phyloP scores from a whole-genome alignment of 2,888 invertebrate species.

The Drosophila ezoana region DNA sequence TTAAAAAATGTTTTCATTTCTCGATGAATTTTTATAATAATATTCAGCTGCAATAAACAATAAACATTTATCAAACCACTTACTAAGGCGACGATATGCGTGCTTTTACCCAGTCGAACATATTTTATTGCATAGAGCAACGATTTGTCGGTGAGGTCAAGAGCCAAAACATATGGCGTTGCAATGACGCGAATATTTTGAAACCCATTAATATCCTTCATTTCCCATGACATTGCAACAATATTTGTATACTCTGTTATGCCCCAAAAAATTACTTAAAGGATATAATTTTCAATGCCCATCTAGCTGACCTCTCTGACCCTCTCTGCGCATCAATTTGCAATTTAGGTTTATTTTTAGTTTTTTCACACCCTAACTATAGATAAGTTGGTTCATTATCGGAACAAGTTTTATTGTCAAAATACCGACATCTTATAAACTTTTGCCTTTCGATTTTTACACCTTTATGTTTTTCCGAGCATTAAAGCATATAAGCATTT shows the following conservation, averaged over 20 bases:
- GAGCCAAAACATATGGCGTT: slow-evolving; percentile 19
- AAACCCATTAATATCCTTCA: slow-evolving; percentile 84
- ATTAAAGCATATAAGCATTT: too few species aligned
- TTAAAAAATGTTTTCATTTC: slow-evolving; percentile 9
- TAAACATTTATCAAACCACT: slow-evolving; percentile 21
- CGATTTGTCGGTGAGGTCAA: slow-evolving; percentile 61
- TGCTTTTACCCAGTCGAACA: slow-evolving; percentile 1
- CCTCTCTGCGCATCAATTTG: too few species aligned
- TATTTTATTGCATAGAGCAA: slow-evolving; percentile 31
- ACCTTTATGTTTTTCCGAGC: too few species aligned
- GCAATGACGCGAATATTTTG: slow-evolving; percentile 75
- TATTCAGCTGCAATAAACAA: slow-evolving; percentile 65
- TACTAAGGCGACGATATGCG: slow-evolving; percentile 1
- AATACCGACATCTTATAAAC: slow-evolving; percentile 34
- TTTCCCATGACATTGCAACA: slow-evolving; percentile 80
- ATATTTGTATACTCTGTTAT: slow-evolving; percentile 26
- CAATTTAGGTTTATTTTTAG: too few species aligned
- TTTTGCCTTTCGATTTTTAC: slow-evolving; percentile 19
- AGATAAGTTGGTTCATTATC: too few species aligned
- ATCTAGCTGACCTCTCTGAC: too few species aligned
- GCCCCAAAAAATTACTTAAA: too few species aligned
- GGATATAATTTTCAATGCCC: too few species aligned
- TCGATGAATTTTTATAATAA: slow-evolving; percentile 50
- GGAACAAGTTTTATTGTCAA: slow-evolving; percentile 40
- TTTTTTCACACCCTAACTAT: too few species aligned